Conservation (phyloP, 2,888 invertebrate species). For the Scaptodrosophila latifasciaeformis region DNA sequence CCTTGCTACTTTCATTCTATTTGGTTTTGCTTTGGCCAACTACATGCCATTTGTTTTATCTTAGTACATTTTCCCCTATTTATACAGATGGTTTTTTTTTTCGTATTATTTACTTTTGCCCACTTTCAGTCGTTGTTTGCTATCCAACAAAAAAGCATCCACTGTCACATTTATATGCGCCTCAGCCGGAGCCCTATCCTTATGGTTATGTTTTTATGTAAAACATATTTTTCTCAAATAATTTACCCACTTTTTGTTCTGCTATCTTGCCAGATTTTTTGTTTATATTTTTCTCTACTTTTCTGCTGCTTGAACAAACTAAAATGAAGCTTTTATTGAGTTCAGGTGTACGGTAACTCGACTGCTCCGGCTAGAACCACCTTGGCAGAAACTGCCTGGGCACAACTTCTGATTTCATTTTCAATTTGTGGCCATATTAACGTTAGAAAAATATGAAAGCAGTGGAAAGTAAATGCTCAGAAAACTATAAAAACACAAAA, state of each 20-base stretch:
- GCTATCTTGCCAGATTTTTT: conserved; percentile 11
- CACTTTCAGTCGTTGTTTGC: neutral
- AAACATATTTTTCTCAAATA: conserved; percentile 68
- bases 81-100: conserved; percentile 19
- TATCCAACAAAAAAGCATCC: no score
- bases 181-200: neutral
- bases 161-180: no score
- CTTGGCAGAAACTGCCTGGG: neutral
- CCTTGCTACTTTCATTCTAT: conserved; percentile 27
- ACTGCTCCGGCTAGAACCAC: neutral
- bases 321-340: conserved; percentile 67
- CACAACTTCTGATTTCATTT: conserved; percentile 48
- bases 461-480: conserved; percentile 5
- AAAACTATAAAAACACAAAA: conserved; percentile 47
- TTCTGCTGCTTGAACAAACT: conserved; percentile 64
- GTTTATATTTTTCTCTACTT: no score
- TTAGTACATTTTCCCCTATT: conserved; percentile 17
- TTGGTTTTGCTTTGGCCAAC: conserved; percentile 66
- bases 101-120: conserved; percentile 17
- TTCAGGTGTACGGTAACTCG: conserved; percentile 42
- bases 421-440: conserved; percentile 68
- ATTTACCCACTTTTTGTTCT: conserved; percentile 51
- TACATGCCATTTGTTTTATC: conserved; percentile 63
- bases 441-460: conserved; percentile 64
- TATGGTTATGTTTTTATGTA: conserved; percentile 50